Conservation (phyloP, 2,113 vertebrate species). For the Pseudolaguvia tuberculata region DNA sequence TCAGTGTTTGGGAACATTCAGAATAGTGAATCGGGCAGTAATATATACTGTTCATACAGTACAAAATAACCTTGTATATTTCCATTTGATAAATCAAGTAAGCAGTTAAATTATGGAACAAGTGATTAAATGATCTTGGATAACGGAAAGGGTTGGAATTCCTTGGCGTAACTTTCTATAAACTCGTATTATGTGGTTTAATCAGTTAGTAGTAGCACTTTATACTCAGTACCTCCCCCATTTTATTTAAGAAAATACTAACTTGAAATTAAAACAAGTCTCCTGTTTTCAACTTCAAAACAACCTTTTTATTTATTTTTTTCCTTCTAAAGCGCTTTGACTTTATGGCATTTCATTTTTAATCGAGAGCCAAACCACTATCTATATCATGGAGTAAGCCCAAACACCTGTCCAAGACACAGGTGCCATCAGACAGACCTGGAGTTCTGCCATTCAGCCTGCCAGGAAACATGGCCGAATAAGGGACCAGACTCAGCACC, state of each 20-base stretch:
- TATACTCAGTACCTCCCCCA: neutral
- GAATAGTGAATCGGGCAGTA: neutral
- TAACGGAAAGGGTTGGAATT: neutral
- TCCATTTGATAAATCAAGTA: neutral
- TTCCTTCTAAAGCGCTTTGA: neutral
- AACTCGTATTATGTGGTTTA: neutral
- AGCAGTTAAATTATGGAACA: neutral
- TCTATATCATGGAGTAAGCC: neutral
- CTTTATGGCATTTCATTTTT: neutral
- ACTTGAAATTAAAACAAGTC: neutral
- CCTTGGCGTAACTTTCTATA: neutral
- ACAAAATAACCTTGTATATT: neutral
- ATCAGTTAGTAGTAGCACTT: neutral
- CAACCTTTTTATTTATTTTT: no score
- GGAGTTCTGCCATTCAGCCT: neutral
- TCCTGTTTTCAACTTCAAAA: no score
- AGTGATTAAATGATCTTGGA: neutral
- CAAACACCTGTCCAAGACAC: slow-evolving; percentile 7
- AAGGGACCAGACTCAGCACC: neutral
- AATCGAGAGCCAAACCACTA: slow-evolving; percentile 2
- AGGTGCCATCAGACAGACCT: slow-evolving; percentile 1
- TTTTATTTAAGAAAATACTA: neutral
- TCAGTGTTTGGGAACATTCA: neutral
- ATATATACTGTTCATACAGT: neutral
- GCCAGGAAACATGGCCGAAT: slow-evolving; percentile 7